These are phyloP conservation scores for Anguilla obscura DNA, from an alignment of 2,797 vertebrate genomes.

Conservation along the genomic window DNA sequence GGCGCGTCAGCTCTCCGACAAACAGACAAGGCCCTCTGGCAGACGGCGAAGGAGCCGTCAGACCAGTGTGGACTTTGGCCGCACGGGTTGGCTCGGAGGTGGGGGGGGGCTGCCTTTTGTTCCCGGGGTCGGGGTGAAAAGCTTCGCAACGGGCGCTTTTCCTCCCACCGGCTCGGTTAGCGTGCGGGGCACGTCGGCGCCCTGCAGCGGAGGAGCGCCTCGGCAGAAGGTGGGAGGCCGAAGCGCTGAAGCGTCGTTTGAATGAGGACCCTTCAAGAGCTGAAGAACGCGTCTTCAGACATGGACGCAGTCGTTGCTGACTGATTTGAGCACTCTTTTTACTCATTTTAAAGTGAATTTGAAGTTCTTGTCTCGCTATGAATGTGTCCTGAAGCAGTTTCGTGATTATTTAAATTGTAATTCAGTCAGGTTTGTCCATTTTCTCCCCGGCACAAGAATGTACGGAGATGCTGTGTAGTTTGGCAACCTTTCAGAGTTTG, in stretches of 20 bases:
- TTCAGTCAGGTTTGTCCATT: neutral
- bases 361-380: neutral
- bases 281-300: neutral
- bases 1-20: neutral
- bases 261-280: neutral
- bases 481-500: neutral
- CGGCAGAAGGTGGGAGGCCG: neutral
- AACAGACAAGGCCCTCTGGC: conserved; percentile 24
- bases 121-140: conserved; percentile 28
- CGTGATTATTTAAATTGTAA: neutral
- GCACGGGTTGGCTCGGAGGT: conserved; percentile 28
- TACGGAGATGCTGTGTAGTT: neutral
- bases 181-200: conserved; percentile 41
- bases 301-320: neutral
- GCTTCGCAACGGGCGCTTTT: conserved; percentile 45
- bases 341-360: neutral
- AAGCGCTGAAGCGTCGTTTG: neutral
- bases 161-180: conserved; percentile 42
- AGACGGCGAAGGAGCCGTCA: conserved; percentile 4
- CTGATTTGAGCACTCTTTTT: neutral
- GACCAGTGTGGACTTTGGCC: conserved; percentile 31
- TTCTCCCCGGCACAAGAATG: neutral
- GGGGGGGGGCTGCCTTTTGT: conserved; percentile 37
- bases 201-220: neutral
- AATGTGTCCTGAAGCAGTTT: neutral